A percentile compares a stretch with the other conserved stretches of the same genome.
Conservation (phyloP, 2,888 invertebrate species). For the Syritta pipiens region DNA sequence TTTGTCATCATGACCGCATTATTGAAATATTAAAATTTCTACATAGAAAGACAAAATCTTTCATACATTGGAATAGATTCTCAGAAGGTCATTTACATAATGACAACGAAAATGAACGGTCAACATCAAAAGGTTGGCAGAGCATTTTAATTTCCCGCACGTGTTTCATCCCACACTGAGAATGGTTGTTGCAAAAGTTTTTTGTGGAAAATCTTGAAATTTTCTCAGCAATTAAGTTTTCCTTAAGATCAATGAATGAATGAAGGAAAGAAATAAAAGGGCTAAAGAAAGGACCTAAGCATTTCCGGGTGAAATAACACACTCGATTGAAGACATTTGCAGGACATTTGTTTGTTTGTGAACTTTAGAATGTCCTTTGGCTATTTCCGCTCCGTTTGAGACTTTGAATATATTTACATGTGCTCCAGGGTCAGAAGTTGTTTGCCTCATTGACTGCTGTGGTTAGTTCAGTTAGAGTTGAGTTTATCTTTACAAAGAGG, state of each 20-base stretch:
- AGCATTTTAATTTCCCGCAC: constrained; percentile 55
- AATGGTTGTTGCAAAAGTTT: constrained; percentile 12
- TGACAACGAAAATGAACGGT: constrained; percentile 44
- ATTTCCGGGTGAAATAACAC: constrained; percentile 41
- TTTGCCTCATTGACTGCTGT: constrained; percentile 38
- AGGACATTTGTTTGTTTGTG: constrained; percentile 33
- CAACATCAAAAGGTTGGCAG: constrained; percentile 40
- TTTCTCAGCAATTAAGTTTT: constrained; percentile 53
- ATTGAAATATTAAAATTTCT: constrained; percentile 42
- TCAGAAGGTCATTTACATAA: constrained; percentile 55
- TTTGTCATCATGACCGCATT: constrained; percentile 2
- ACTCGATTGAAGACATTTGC: constrained; percentile 39
- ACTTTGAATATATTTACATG: constrained; percentile 32
- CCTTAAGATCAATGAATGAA: background rate
- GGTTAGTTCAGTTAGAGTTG: constrained; percentile 13
- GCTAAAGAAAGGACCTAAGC: background rate
- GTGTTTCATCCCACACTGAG: constrained; percentile 11
- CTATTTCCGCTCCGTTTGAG: constrained; percentile 39
- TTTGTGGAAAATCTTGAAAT: constrained; percentile 22
- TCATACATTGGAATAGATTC: background rate
- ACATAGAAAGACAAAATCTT: constrained; percentile 5
- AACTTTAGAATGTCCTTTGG: constrained; percentile 46
- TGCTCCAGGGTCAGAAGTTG: constrained; percentile 37
- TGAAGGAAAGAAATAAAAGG: background rate
- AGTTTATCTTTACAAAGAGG: no score